Conservation (phyloP, 2,797 vertebrate genomes). For the Rachycentron canadum region DNA sequence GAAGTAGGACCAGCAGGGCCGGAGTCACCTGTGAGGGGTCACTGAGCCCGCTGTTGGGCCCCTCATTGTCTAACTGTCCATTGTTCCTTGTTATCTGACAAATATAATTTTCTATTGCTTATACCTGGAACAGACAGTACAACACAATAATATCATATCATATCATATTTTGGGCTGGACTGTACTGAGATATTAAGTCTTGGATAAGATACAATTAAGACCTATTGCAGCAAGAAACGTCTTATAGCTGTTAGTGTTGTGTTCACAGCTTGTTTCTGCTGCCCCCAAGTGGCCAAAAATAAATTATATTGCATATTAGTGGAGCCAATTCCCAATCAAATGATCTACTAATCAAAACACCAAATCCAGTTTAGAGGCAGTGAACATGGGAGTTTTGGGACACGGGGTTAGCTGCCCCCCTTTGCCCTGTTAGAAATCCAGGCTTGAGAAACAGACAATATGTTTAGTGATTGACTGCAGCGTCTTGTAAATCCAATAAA, state of each 20-base stretch:
- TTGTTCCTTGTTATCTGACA: no score
- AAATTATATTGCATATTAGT: background rate
- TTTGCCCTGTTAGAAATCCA: background rate
- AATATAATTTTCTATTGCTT: no score
- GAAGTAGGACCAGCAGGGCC: background rate
- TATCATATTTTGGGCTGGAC: no score
- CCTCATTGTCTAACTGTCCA: no score
- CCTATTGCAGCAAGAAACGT: no score
- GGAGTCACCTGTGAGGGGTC: background rate
- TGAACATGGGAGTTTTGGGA: background rate
- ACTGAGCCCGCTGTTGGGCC: background rate
- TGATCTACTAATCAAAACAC: background rate
- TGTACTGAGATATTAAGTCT: no score
- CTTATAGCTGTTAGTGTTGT: background rate
- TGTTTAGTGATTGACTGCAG: background rate
- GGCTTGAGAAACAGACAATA: constrained; percentile 10
- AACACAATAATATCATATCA: no score
- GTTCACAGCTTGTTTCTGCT: background rate
- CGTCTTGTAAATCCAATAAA: constrained; percentile 5
- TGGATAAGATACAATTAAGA: no score
- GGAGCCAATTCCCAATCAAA: background rate
- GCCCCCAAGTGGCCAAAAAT: background rate
- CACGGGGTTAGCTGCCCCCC: background rate
- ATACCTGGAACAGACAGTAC: no score
- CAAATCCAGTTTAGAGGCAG: background rate